These are phyloP conservation scores for Muraenolepis orangiensis DNA, from an alignment of 2,797 vertebrate genomes.

Conservation along the genomic window DNA sequence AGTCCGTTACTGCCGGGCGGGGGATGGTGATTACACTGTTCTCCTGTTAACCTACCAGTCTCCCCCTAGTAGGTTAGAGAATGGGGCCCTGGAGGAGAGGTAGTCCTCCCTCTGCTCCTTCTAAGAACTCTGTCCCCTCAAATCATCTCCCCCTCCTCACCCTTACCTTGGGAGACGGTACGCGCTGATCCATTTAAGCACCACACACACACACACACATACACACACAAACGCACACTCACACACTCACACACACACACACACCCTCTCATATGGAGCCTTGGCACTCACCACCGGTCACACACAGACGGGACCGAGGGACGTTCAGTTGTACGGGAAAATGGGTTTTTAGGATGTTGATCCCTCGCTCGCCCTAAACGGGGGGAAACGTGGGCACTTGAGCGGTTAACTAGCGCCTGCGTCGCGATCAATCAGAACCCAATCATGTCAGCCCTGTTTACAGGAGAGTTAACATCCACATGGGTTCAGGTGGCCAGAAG, in stretches of 20 bases:
- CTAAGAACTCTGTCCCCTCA: constrained; percentile 57
- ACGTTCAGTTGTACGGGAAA: constrained; percentile 32
- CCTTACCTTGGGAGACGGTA: constrained; percentile 56
- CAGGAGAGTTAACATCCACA: neutral
- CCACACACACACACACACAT: constrained; percentile 46
- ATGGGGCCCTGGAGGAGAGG: constrained; percentile 28
- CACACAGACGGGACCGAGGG: constrained; percentile 22
- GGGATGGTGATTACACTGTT: neutral
- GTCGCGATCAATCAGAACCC: neutral
- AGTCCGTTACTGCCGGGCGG: neutral
- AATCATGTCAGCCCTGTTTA: neutral
- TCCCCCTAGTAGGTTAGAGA: constrained; percentile 22
- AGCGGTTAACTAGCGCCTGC: neutral
- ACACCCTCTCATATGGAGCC: constrained; percentile 42
- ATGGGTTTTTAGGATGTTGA: constrained; percentile 32
- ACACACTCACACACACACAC: too few species aligned
- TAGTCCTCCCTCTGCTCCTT: constrained; percentile 55
- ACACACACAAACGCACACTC: constrained; percentile 25
- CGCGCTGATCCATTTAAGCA: constrained; percentile 65
- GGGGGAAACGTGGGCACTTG: neutral
- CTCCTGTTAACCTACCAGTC: constrained; percentile 14
- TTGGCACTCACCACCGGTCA: constrained; percentile 41
- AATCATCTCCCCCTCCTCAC: constrained; percentile 60
- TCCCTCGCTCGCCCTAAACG: constrained; percentile 4
- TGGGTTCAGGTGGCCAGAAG: neutral